Percentiles rank a stretch among this genome's conserved stretches.
phyloP scores from a whole-genome alignment of 2,888 invertebrate species.

The Andrena bucephala region DNA sequence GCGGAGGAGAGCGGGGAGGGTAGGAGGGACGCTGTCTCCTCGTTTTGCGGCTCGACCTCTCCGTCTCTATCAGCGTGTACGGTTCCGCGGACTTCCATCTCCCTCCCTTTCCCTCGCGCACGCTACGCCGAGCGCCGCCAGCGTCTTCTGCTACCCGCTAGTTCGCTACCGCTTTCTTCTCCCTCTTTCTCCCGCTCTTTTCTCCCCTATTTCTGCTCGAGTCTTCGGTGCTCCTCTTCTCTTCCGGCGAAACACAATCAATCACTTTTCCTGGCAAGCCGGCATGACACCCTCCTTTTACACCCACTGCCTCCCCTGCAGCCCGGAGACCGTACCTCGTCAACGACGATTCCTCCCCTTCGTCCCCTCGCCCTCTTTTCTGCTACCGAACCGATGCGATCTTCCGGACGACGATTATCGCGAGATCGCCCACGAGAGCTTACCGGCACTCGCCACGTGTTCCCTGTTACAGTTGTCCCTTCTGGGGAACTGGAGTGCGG shows the following conservation, averaged over 20 bases:
- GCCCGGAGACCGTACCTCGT: constrained; percentile 64
- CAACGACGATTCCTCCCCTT: constrained; percentile 62
- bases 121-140: constrained; percentile 34
- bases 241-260: constrained; percentile 85
- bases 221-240: constrained; percentile 70
- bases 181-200: constrained; percentile 58
- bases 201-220: constrained; percentile 64
- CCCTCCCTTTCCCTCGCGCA: constrained; percentile 38
- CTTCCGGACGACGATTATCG: constrained; percentile 72
- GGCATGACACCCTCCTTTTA: constrained; percentile 83
- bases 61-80: constrained; percentile 79
- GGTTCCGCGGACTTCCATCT: constrained; percentile 57
- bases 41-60: constrained; percentile 78
- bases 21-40: constrained; percentile 75
- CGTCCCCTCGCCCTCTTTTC: constrained; percentile 51
- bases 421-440: constrained; percentile 67
- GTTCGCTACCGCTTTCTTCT: constrained; percentile 38
- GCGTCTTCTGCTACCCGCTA: constrained; percentile 44
- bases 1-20: constrained; percentile 32
- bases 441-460: constrained; percentile 45
- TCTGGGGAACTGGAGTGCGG: neutral
- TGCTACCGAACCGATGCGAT: constrained; percentile 66
- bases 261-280: constrained; percentile 83
- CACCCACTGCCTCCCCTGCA: constrained; percentile 80
- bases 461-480: neutral